Evolutionary conservation across 2,113 vertebrate species (phyloP).

Genomic region (Beaufortia kweichowensis): DNA sequence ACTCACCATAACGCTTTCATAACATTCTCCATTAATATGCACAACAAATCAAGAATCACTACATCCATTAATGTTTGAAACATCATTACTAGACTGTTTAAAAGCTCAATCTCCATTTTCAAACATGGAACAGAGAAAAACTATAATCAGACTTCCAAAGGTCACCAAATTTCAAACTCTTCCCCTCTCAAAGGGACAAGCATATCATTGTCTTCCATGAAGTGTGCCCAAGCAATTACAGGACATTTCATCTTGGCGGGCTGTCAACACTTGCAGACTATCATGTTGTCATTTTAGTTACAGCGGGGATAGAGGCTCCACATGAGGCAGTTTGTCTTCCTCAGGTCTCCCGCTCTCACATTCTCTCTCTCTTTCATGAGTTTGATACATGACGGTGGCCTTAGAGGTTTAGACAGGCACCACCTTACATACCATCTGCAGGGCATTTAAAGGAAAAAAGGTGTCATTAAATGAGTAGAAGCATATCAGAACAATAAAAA

Average conservation of each 20-base stretch:
- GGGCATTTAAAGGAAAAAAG: not conserved
- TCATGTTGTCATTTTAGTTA: constrained; percentile 34
- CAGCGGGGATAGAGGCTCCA: constrained; percentile 1
- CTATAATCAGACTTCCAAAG: constrained; percentile 5
- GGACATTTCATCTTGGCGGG: constrained; percentile 17
- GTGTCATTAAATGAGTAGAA: constrained; percentile 13
- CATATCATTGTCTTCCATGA: constrained; percentile 12
- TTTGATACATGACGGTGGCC: constrained; percentile 16
- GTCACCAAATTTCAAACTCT: constrained; percentile 11
- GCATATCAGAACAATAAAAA: constrained; percentile 30
- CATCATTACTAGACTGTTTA: not conserved
- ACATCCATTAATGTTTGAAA: not conserved
- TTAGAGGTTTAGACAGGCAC: constrained; percentile 18
- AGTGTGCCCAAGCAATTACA: constrained; percentile 8
- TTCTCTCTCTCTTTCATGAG: constrained; percentile 14
- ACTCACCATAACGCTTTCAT: no score
- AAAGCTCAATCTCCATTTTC: not conserved
- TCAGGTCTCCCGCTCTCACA: constrained; percentile 7
- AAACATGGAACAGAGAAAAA: not conserved
- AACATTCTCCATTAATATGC: not conserved
- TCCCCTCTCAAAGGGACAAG: constrained; percentile 9
- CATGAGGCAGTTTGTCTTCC: constrained; percentile 30
- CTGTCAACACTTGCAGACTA: constrained; percentile 26
- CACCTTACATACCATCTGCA: constrained; percentile 33
- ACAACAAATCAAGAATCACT: not conserved